A percentile compares a stretch with the other conserved stretches of the same genome.
phyloP scores from a whole-genome alignment of 2,113 vertebrate species.

The Prietella phreatophila region DNA sequence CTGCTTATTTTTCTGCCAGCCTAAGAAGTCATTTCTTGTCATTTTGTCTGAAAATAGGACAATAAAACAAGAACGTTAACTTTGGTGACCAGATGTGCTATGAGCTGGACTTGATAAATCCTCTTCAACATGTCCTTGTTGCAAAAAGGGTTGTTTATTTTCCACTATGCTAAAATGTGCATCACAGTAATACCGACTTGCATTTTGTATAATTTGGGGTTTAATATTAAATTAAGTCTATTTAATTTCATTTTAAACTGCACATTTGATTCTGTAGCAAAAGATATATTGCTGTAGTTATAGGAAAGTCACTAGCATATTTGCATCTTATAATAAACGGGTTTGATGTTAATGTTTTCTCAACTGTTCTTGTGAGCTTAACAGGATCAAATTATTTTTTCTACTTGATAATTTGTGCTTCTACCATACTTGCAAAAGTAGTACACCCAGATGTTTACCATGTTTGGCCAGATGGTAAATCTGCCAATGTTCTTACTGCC shows the following conservation, averaged over 20 bases:
- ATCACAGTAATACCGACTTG: background rate
- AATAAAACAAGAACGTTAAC: constrained; percentile 24
- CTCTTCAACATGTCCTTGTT: background rate
- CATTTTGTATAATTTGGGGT: background rate
- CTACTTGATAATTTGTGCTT: background rate
- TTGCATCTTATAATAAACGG: background rate
- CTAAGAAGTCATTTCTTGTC: constrained; percentile 27
- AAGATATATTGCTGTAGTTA: background rate
- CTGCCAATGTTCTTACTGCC: background rate
- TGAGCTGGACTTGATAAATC: background rate
- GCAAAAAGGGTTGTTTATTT: background rate
- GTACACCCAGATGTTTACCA: background rate
- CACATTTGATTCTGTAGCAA: background rate
- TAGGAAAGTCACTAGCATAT: background rate
- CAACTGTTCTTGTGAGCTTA: background rate
- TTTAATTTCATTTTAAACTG: background rate
- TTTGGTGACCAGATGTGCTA: background rate
- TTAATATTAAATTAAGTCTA: background rate
- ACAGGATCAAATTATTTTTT: background rate
- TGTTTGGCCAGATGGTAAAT: background rate
- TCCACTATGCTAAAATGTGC: background rate
- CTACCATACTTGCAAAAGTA: background rate
- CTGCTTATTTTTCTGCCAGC: constrained; percentile 43
- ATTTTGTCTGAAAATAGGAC: constrained; percentile 12
- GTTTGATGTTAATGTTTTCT: background rate